phyloP scores from a whole-genome alignment of 2,888 invertebrate genomes.

The Dioctria rufipes region DNA sequence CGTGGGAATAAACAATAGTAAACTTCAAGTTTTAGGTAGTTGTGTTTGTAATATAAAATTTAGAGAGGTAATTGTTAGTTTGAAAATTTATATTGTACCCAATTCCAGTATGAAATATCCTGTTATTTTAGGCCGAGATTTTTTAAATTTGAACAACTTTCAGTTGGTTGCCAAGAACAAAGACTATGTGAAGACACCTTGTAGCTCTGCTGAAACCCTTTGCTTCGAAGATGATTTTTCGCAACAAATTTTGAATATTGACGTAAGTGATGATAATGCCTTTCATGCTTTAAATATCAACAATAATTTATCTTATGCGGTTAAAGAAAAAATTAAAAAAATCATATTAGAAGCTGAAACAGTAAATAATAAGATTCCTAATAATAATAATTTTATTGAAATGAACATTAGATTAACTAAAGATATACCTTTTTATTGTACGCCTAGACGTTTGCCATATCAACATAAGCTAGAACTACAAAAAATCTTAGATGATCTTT shows the following conservation, averaged over 20 bases:
- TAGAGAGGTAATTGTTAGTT: constrained; percentile 41
- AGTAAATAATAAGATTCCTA: neutral
- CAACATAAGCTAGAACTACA: constrained; percentile 55
- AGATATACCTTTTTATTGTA: constrained; percentile 48
- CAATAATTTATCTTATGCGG: neutral
- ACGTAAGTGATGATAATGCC: neutral
- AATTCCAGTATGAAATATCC: constrained; percentile 55
- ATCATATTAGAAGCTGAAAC: neutral
- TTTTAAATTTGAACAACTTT: constrained; percentile 22
- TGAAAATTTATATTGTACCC: constrained; percentile 52
- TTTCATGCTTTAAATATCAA: too few relatives aligned
- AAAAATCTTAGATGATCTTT: constrained; percentile 25
- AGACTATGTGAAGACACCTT: neutral
- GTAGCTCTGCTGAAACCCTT: neutral
- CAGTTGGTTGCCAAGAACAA: neutral
- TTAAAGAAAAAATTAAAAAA: too few relatives aligned
- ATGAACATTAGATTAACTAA: neutral
- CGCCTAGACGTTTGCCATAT: constrained; percentile 53
- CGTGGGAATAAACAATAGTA: constrained; percentile 55
- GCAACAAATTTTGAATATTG: neutral
- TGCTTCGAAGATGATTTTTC: neutral
- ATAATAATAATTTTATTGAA: neutral
- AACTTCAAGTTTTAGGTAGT: constrained; percentile 48
- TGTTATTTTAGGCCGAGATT: constrained; percentile 53
- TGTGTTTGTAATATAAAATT: constrained; percentile 36